Evolutionary conservation across 2,797 vertebrate genomes (phyloP).

Genomic region (Malurus splendens): DNA sequence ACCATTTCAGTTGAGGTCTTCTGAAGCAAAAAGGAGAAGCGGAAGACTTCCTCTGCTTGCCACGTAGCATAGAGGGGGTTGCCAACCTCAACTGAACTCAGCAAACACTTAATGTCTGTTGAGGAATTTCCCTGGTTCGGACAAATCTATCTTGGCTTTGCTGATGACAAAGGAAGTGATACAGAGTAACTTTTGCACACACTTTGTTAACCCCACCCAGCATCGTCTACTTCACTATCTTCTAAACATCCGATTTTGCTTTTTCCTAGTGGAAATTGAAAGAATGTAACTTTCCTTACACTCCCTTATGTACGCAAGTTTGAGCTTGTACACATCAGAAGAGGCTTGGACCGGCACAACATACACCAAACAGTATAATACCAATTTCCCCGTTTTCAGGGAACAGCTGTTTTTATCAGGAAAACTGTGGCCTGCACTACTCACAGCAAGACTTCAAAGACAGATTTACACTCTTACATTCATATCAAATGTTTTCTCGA

Average conservation of each 20-base stretch:
- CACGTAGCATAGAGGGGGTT: neutral
- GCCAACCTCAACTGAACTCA: neutral
- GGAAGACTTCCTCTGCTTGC: neutral
- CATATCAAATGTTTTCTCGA: neutral
- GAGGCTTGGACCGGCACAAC: neutral
- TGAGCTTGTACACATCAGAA: neutral
- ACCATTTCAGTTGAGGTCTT: neutral
- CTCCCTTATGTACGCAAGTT: neutral
- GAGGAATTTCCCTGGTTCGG: neutral
- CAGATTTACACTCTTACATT: neutral
- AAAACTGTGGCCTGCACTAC: neutral
- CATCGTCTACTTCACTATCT: neutral
- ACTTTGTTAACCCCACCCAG: neutral
- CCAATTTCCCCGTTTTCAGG: neutral
- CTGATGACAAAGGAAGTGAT: neutral
- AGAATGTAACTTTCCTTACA: neutral
- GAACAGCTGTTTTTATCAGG: neutral
- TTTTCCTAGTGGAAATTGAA: neutral
- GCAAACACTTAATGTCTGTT: neutral
- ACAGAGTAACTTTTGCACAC: neutral
- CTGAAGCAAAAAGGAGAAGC: neutral
- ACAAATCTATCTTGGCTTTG: neutral
- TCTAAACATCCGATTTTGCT: neutral
- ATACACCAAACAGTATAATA: rapidly evolving
- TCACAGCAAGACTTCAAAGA: neutral